A percentile compares a stretch with the other conserved stretches of the same genome.
Evolutionary conservation across 2,113 vertebrate species (phyloP).

Genomic region (Clinocottus analis): DNA sequence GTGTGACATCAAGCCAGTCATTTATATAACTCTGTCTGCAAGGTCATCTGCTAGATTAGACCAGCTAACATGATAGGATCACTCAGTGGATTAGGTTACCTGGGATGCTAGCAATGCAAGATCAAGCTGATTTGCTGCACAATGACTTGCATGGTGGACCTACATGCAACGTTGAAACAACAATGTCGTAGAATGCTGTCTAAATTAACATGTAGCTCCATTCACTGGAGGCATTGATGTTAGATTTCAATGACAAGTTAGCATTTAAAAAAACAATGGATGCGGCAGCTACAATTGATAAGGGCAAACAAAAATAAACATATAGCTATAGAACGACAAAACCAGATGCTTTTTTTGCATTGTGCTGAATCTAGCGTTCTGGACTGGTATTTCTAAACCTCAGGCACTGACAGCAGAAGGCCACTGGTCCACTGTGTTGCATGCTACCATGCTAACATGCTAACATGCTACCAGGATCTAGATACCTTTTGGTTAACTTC

Average conservation of each 20-base stretch:
- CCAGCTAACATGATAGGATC: constrained; percentile 68
- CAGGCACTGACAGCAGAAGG: neutral
- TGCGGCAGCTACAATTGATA: neutral
- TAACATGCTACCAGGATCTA: neutral
- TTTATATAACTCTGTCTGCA: constrained; percentile 73
- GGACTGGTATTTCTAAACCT: neutral
- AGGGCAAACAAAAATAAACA: neutral
- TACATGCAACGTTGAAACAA: too few relatives aligned
- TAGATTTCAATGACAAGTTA: neutral
- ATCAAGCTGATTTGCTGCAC: constrained; percentile 54
- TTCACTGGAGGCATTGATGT: neutral
- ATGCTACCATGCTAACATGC: constrained; percentile 2
- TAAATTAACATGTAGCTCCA: neutral
- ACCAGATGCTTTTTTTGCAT: neutral
- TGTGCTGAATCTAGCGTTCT: neutral
- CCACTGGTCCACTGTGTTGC: neutral
- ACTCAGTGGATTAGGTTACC: constrained; percentile 67
- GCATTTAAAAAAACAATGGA: neutral
- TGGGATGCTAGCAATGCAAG: constrained; percentile 43
- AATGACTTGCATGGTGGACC: neutral
- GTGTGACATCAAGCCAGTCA: constrained; percentile 63
- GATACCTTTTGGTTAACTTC: neutral
- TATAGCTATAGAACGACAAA: neutral
- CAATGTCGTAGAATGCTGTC: neutral
- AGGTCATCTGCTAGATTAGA: constrained; percentile 73